Conservation (phyloP, 2,888 invertebrate species). For the Barypeithes pellucidus region DNA sequence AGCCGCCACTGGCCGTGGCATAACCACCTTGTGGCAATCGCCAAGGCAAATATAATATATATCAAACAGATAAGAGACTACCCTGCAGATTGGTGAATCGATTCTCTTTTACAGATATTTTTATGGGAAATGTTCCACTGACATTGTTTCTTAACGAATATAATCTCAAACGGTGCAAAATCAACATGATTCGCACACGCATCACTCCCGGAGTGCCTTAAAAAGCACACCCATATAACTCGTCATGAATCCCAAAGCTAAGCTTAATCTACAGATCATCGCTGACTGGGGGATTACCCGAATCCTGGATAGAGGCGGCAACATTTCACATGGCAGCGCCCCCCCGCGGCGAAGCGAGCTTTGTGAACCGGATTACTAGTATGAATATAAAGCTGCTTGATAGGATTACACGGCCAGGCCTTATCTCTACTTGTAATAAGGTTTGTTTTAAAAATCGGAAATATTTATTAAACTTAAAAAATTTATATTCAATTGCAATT, state of each 20-base stretch:
- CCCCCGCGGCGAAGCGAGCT: conserved; percentile 29
- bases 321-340: conserved; percentile 36
- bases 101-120: too few relatives aligned
- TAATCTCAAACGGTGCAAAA: too few relatives aligned
- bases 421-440: conserved; percentile 8
- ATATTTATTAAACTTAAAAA: background rate
- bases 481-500: too few relatives aligned
- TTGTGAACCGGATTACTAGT: conserved; percentile 23
- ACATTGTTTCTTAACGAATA: too few relatives aligned
- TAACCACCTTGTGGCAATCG: too few relatives aligned
- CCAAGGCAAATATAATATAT: too few relatives aligned
- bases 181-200: too few relatives aligned
- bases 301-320: conserved; percentile 11
- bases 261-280: conserved; percentile 19
- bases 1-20: too few relatives aligned
- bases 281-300: conserved; percentile 11
- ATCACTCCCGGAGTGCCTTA: too few relatives aligned
- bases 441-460: conserved; percentile 1
- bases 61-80: too few relatives aligned
- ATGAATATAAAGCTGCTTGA: conserved; percentile 30
- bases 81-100: too few relatives aligned
- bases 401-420: conserved; percentile 24
- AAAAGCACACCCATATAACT: background rate
- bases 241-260: background rate
- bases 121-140: too few relatives aligned